Evolutionary conservation across 2,797 vertebrate genomes (phyloP).

Genomic region (Coluber constrictor): DNA sequence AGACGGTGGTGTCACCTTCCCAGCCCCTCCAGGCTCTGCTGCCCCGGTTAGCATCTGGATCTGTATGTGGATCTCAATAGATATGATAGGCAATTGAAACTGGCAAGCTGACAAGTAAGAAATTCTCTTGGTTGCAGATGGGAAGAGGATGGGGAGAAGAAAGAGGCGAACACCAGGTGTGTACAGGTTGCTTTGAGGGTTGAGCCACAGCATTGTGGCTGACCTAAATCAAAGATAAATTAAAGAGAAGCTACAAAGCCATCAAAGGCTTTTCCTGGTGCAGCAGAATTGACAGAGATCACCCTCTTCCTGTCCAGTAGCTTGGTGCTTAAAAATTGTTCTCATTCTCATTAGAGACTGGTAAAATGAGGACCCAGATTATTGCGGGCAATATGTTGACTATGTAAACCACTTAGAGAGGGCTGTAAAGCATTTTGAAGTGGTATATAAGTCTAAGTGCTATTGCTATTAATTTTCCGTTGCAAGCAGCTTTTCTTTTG

Average conservation of each 20-base stretch:
- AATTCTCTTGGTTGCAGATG: background rate
- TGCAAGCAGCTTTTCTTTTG: background rate
- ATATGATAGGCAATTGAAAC: background rate
- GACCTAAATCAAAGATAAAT: background rate
- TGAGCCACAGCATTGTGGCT: background rate
- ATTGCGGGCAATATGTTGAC: background rate
- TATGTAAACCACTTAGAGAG: background rate
- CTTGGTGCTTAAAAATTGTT: background rate
- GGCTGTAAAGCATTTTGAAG: no score
- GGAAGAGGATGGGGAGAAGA: background rate
- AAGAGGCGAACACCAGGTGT: background rate
- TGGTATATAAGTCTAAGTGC: background rate
- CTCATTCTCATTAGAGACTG: background rate
- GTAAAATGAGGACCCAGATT: background rate
- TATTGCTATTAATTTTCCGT: background rate
- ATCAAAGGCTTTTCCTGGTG: background rate
- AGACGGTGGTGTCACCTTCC: no score
- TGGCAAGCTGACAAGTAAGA: accelerated
- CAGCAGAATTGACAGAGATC: background rate
- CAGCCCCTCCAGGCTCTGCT: accelerated
- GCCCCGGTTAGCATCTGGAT: background rate
- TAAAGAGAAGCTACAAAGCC: background rate
- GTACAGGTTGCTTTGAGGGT: background rate
- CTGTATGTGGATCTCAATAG: background rate
- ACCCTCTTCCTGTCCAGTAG: accelerated